Conservation (phyloP, 2,888 invertebrate genomes). For the Chironomus tentans region DNA sequence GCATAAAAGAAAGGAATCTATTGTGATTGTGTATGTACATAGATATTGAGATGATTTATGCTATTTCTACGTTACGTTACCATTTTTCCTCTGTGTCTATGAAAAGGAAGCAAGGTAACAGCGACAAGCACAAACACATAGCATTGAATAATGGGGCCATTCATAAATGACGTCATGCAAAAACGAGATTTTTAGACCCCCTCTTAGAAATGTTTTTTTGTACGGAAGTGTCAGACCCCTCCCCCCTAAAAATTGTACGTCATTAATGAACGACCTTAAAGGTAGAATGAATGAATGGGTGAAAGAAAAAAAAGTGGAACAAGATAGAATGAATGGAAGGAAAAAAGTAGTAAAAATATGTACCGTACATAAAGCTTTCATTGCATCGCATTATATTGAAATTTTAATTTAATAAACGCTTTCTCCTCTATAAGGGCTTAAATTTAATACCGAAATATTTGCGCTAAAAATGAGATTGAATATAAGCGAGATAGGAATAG, state of each 20-base stretch:
- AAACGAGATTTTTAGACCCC: no score
- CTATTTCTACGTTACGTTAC: neutral
- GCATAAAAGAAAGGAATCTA: neutral
- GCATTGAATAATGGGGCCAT: no score
- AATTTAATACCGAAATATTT: neutral
- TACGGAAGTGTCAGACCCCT: no score
- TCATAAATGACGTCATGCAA: no score
- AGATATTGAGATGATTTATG: neutral
- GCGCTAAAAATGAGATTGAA: neutral
- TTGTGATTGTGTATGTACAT: no score
- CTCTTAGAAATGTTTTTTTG: no score
- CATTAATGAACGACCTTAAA: no score
- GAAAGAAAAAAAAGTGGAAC: neutral
- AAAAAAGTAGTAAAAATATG: neutral
- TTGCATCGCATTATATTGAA: neutral
- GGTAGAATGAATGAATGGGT: neutral
- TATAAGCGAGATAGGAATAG: neutral
- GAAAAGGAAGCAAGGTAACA: no score
- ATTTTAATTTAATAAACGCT: slow-evolving; percentile 20
- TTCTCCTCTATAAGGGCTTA: slow-evolving; percentile 1
- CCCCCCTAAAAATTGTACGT: no score
- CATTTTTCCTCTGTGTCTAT: neutral
- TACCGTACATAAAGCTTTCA: neutral
- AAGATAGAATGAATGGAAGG: neutral
- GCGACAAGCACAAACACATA: neutral